These are phyloP conservation scores for Hystrix brachyura DNA, from an alignment of 2,113 vertebrate species.

Conservation along the genomic window DNA sequence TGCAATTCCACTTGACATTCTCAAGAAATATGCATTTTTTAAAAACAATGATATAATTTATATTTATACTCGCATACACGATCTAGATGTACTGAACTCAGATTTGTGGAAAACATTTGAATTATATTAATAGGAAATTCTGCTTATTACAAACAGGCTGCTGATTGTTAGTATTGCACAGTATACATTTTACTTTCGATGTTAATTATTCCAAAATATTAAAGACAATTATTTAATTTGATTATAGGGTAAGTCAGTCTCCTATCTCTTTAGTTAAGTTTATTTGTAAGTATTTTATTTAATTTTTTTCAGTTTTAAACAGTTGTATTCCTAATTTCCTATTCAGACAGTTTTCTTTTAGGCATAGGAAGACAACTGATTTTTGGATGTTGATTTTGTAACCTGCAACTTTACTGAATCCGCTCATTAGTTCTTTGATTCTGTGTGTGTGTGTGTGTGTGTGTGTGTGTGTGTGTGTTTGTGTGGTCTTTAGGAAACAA, in stretches of 20 bases:
- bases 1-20: background rate
- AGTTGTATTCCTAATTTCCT: background rate
- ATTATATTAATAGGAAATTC: slow-evolving; percentile 9
- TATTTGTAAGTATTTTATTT: background rate
- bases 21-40: background rate
- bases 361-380: background rate
- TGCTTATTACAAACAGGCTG: background rate
- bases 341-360: background rate
- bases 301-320: background rate
- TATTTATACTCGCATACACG: background rate
- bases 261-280: background rate
- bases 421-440: background rate
- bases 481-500: background rate
- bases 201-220: slow-evolving; percentile 21
- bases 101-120: slow-evolving; percentile 12
- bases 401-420: background rate
- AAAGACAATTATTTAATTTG: slow-evolving; percentile 21
- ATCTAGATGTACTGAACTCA: background rate
- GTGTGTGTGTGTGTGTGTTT: background rate
- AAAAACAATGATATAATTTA: background rate
- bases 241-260: background rate
- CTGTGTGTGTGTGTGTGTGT: background rate
- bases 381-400: background rate
- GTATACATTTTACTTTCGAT: background rate
- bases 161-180: background rate